Evolutionary conservation across 2,797 vertebrate species (phyloP).

Genomic region (Acanthis flammea): DNA sequence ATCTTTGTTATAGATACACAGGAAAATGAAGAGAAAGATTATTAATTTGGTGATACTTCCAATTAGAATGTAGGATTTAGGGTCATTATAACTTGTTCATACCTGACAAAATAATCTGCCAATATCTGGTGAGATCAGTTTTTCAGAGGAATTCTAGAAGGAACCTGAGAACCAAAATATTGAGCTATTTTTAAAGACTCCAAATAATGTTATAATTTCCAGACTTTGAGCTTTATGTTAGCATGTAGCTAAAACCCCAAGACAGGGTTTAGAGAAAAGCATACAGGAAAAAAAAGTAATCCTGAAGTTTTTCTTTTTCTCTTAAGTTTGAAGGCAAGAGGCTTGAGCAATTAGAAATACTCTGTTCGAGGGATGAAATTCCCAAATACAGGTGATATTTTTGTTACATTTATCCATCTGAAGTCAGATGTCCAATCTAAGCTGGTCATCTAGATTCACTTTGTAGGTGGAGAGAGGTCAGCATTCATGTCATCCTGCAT

Average conservation of each 20-base stretch:
- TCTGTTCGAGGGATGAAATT: background rate
- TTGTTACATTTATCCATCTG: background rate
- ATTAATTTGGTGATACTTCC: background rate
- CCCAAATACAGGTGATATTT: background rate
- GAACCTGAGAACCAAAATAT: background rate
- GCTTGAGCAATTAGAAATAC: background rate
- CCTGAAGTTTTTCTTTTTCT: background rate
- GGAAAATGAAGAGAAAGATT: background rate
- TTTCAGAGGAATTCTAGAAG: background rate
- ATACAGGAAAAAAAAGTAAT: background rate
- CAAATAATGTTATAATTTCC: background rate
- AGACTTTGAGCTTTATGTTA: background rate
- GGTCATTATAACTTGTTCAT: background rate
- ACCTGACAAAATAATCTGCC: background rate
- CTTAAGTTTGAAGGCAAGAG: background rate
- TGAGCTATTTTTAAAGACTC: background rate
- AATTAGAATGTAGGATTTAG: background rate
- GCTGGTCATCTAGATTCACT: background rate
- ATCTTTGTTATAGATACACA: background rate
- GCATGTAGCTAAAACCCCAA: background rate
- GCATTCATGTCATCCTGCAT: background rate
- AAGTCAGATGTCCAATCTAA: background rate
- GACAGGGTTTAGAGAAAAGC: background rate
- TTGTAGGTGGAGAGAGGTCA: background rate
- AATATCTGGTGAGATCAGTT: background rate